Evolutionary conservation across 2,888 invertebrate genomes (phyloP).

Genomic region (Thalpophila matura): DNA sequence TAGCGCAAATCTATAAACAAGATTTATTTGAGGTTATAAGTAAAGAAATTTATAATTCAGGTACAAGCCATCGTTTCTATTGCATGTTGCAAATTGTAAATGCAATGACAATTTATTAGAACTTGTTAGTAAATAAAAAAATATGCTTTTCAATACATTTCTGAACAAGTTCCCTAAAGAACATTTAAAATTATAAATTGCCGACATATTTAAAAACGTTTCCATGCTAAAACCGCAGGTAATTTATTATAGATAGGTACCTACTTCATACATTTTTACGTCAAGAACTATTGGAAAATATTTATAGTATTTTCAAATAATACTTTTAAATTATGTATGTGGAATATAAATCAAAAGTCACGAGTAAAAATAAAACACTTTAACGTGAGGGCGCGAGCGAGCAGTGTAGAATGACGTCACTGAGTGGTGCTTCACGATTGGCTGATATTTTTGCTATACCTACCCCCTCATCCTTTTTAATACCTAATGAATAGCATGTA

Average conservation of each 20-base stretch:
- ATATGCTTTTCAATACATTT: slow-evolving; percentile 37
- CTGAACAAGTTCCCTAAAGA: slow-evolving; percentile 43
- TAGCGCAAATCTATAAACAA: slow-evolving; percentile 45
- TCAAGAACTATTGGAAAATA: slow-evolving; percentile 17
- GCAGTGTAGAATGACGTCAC: slow-evolving; percentile 54
- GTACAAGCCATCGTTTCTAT: slow-evolving; percentile 40
- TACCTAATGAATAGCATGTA: slow-evolving; percentile 30
- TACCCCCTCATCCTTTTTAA: slow-evolving; percentile 37
- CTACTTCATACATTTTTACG: slow-evolving; percentile 30
- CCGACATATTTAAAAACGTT: slow-evolving; percentile 27
- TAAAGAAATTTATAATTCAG: slow-evolving; percentile 35
- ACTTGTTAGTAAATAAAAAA: slow-evolving; percentile 53
- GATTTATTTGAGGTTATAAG: slow-evolving; percentile 38
- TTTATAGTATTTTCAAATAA: slow-evolving; percentile 18
- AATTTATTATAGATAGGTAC: slow-evolving; percentile 34
- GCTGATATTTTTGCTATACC: slow-evolving; percentile 57
- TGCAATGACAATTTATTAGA: slow-evolving; percentile 51
- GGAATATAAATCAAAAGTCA: slow-evolving; percentile 43
- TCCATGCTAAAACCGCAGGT: slow-evolving; percentile 31
- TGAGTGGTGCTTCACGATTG: slow-evolving; percentile 51
- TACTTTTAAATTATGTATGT: slow-evolving; percentile 27
- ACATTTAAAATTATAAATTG: slow-evolving; percentile 35
- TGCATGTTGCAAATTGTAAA: slow-evolving; percentile 60
- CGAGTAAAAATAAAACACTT: slow-evolving; percentile 55
- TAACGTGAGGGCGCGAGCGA: slow-evolving; percentile 35